These are phyloP conservation scores for Patagioenas fasciata DNA, from an alignment of 2,113 vertebrate species.

Conservation along the genomic window DNA sequence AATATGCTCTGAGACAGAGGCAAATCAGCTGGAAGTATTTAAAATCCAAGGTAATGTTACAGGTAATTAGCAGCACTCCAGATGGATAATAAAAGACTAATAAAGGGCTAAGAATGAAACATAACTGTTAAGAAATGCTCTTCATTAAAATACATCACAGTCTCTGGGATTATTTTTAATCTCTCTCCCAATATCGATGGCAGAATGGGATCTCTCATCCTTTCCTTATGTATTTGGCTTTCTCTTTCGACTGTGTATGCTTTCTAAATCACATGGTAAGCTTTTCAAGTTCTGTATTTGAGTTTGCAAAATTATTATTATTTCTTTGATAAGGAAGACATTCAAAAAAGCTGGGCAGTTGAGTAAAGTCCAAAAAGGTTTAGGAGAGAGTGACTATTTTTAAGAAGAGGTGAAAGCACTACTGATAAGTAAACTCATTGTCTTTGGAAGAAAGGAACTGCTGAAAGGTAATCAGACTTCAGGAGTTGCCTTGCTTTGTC, in stretches of 20 bases:
- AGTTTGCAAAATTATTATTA: background rate
- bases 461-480: background rate
- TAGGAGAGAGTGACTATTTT: background rate
- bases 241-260: background rate
- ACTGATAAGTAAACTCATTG: background rate
- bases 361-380: background rate
- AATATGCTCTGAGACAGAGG: background rate
- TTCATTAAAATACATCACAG: background rate
- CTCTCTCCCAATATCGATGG: background rate
- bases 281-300: background rate
- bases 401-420: background rate
- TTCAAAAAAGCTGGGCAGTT: background rate
- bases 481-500: background rate
- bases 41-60: background rate
- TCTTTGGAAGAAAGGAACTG: background rate
- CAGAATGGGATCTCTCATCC: background rate
- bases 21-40: background rate
- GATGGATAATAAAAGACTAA: constrained; percentile 9
- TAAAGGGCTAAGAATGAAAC: background rate
- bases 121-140: background rate
- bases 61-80: background rate
- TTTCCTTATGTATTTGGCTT: background rate
- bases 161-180: background rate
- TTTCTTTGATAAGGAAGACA: background rate
- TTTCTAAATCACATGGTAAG: background rate